phyloP scores from a whole-genome alignment of 2,113 vertebrate species.

The Phoxinus phoxinus region DNA sequence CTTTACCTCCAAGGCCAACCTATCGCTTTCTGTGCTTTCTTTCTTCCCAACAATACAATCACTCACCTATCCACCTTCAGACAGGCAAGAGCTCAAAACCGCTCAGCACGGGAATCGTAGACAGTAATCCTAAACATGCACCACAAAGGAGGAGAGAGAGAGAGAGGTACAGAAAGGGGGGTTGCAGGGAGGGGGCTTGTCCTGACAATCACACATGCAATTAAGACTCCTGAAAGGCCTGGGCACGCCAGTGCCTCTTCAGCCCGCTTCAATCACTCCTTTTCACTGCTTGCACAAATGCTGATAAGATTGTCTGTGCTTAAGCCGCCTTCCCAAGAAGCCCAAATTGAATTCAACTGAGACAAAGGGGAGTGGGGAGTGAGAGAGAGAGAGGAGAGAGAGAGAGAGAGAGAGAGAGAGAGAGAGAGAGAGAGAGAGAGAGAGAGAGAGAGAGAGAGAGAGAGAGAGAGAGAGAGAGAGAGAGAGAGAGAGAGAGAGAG shows the following conservation, averaged over 20 bases:
- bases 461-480: constrained; percentile 33
- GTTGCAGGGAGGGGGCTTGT: constrained; percentile 42
- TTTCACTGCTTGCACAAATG: constrained; percentile 75
- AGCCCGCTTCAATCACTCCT: constrained; percentile 75
- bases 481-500: constrained; percentile 12
- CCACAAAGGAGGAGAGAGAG: constrained; percentile 47
- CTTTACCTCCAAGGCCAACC: constrained; percentile 48
- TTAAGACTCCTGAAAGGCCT: constrained; percentile 76
- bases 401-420: constrained; percentile 22
- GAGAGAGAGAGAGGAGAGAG: constrained; percentile 13
- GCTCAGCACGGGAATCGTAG: constrained; percentile 37
- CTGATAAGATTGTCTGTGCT: constrained; percentile 79
- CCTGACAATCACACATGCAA: constrained; percentile 64
- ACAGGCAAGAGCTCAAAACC: constrained; percentile 45
- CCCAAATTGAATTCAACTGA: constrained; percentile 77
- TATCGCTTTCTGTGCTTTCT: constrained; percentile 45
- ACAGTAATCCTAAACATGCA: constrained; percentile 49
- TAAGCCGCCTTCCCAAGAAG: constrained; percentile 74
- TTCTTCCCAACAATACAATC: constrained; percentile 47
- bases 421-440: constrained; percentile 32
- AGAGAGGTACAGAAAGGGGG: constrained; percentile 7
- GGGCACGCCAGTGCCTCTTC: constrained; percentile 75
- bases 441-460: constrained; percentile 31
- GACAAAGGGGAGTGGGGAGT: constrained; percentile 71
- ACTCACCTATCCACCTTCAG: constrained; percentile 42